A percentile compares a stretch with the other conserved stretches of the same genome.
phyloP scores from a whole-genome alignment of 2,113 vertebrate species.

The Mustela nigripes region DNA sequence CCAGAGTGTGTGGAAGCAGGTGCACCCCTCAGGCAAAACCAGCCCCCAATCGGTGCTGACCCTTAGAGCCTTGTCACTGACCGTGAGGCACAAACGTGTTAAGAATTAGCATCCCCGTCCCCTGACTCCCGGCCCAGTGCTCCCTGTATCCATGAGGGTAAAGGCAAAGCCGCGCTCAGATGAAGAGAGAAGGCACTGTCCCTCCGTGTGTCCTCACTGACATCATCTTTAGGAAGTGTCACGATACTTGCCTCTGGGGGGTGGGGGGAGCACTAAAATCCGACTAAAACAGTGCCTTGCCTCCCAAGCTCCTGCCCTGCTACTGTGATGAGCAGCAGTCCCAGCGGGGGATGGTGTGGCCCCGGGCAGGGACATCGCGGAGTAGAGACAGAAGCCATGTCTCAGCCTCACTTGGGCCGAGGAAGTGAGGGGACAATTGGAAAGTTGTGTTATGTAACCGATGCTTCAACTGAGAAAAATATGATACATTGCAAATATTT shows the following conservation, averaged over 20 bases:
- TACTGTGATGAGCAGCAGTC: neutral
- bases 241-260: neutral
- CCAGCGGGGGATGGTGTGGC: neutral
- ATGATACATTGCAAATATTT: neutral
- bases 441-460: neutral
- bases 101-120: neutral
- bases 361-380: neutral
- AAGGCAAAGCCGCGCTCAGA: neutral
- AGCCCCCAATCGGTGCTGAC: neutral
- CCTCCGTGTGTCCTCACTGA: neutral
- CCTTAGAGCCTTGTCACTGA: neutral
- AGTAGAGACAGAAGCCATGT: neutral
- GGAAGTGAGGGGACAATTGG: neutral
- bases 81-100: accelerated
- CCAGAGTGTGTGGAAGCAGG: neutral
- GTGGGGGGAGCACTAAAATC: neutral
- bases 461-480: neutral
- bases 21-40: neutral
- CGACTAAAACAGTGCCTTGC: neutral
- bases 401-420: neutral
- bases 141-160: no score
- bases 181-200: no score
- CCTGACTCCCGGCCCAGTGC: no score
- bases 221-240: neutral
- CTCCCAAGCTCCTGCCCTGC: neutral